Percentiles rank a stretch among this genome's conserved stretches.
phyloP scores from a whole-genome alignment of 1,140 invertebrate species.

The Batillaria attramentaria region DNA sequence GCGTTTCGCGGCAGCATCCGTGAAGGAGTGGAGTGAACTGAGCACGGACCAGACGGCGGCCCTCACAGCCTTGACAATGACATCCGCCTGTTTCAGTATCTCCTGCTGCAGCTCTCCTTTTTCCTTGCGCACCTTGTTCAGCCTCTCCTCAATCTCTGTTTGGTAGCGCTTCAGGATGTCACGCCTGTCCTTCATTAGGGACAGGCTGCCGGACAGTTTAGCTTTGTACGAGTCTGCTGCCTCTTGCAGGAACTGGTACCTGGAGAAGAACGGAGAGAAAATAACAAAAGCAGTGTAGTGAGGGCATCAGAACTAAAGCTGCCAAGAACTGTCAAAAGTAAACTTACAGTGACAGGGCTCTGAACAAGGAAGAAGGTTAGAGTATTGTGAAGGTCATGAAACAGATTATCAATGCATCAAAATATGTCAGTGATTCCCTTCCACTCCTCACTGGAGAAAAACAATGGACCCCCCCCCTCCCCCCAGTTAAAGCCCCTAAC shows the following conservation, averaged over 20 bases:
- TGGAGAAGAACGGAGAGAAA: no score
- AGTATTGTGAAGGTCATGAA: no score
- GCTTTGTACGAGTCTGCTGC: slow-evolving; percentile 84
- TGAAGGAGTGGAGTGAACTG: slow-evolving; percentile 40
- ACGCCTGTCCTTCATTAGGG: slow-evolving; percentile 39
- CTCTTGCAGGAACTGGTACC: slow-evolving; percentile 92
- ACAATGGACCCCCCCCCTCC: no score
- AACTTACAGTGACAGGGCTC: no score
- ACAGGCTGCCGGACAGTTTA: slow-evolving; percentile 38
- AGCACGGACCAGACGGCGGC: slow-evolving; percentile 38
- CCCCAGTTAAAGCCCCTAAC: no score
- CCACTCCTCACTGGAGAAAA: no score
- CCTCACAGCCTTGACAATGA: slow-evolving; percentile 40
- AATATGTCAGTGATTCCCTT: no score
- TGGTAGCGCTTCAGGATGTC: slow-evolving; percentile 26
- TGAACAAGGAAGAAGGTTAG: no score
- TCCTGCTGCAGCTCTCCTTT: slow-evolving; percentile 41
- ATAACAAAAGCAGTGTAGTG: no score
- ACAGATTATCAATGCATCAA: no score
- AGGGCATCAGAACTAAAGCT: no score
- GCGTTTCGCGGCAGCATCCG: slow-evolving; percentile 42
- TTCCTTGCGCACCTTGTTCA: slow-evolving; percentile 38
- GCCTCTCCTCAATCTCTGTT: slow-evolving; percentile 41
- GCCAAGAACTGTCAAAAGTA: no score
- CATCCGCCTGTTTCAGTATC: slow-evolving; percentile 39